Evolutionary conservation across 2,888 invertebrate genomes (phyloP), one percentile per base, ranked within the genome.

Genomic region (Clistopyga incitator): DNA sequence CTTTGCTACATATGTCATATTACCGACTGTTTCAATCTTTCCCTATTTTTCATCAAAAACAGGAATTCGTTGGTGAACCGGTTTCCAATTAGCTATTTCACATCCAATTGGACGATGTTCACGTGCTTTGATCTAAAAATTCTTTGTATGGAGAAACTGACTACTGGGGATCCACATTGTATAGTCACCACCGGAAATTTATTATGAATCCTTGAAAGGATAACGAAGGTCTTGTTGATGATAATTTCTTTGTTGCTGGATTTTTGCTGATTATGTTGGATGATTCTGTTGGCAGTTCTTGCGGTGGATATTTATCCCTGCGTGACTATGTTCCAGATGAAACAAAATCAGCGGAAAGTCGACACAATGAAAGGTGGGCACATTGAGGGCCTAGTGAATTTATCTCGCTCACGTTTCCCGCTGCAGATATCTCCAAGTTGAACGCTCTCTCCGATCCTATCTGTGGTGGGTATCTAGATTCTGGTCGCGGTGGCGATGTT

Each of bases 401-500:
- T 56, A 56, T 54, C 38, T 71, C 71, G 54, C 38, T 56, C 38
- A 56, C 42, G 71, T 71, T 71, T 23, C 23, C 23, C 20, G 52
- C 52, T 20, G 52, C 50, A 42, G 25, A 72, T n/a, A n/a, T 74
- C 34, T 56, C n/a, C 38, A 11, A 42, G 45, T 20, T 25, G n/a
- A 64, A 34, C 47, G 47, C 23, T 70, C 70, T 42, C 70, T 76
- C 18, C n/a, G 34, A 47, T 42, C 52, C 50, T 75, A 68, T 68
- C 34, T 34, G 45, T 59, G 65, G 59, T 54, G 45, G 71, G 25
- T 20, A 56, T 50, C 52, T 25, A 45, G 67, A 82, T 76, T 67
- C 52, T 67, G 71, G 56, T 78, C 64, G 47, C 23, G 75, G 65
- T 65, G 54, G 75, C 45, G 78, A 79, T 74, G 68, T 61, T 56